Evolutionary conservation across 2,797 vertebrate species (phyloP).

Genomic region (Spondyliosoma cantharus): DNA sequence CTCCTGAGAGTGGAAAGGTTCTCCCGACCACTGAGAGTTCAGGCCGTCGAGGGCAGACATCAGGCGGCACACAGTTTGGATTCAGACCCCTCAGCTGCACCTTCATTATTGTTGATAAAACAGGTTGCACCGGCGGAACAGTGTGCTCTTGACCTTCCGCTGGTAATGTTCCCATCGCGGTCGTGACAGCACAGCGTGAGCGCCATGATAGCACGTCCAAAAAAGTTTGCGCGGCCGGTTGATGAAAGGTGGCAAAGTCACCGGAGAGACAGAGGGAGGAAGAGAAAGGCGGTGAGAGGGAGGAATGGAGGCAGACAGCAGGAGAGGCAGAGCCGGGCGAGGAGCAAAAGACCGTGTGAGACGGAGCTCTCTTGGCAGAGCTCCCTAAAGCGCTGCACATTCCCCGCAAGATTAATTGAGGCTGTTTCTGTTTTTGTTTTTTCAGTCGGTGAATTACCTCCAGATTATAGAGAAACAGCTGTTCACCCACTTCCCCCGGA

Average conservation of each 20-base stretch:
- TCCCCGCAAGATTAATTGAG: slow-evolving; percentile 70
- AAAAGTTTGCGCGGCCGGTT: slow-evolving; percentile 7
- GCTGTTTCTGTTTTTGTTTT: slow-evolving; percentile 66
- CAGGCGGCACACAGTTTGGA: background rate
- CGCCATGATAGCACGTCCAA: background rate
- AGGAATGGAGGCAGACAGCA: slow-evolving; percentile 49
- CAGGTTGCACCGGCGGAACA: background rate
- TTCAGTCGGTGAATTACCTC: slow-evolving; percentile 67
- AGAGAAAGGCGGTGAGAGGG: slow-evolving; percentile 1
- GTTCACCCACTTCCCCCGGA: slow-evolving; percentile 59
- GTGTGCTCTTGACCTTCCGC: slow-evolving; percentile 7
- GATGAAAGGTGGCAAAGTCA: slow-evolving; percentile 17
- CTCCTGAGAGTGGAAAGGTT: background rate
- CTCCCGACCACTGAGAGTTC: background rate
- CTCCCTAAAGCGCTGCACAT: slow-evolving; percentile 56
- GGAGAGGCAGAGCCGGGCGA: slow-evolving; percentile 38
- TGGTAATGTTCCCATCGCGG: background rate
- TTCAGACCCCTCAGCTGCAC: slow-evolving; percentile 1
- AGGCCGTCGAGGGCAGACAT: background rate
- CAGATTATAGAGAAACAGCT: slow-evolving; percentile 71
- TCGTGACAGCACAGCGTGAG: background rate
- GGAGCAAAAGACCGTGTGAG: slow-evolving; percentile 53
- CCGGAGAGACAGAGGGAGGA: background rate
- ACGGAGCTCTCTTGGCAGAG: slow-evolving; percentile 50
- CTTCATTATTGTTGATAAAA: slow-evolving; percentile 15